Base-by-base conservation (phyloP, 1,140 invertebrate species). In the Potamilus streckersoni region DNA sequence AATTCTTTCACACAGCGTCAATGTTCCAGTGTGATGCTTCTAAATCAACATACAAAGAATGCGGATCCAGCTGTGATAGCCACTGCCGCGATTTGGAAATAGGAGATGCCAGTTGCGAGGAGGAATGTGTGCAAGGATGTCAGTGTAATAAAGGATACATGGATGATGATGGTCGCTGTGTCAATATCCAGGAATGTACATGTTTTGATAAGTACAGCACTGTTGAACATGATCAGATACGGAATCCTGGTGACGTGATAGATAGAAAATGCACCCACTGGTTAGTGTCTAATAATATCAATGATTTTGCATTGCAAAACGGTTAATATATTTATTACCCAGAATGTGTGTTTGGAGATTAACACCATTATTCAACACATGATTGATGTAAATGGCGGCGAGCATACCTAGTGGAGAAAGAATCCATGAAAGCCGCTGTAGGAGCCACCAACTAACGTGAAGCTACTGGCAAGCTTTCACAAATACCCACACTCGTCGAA, bases 101-200 rank as follows among this genome's bases (percentile, higher is more conserved):
- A 5, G n/a, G 62, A 4, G 67, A 72, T 38, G 49, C 14, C 12
- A 63, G 68, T 20, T 80, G 79, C 62, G 55, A 78, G 63, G 79
- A 80, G 64, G 79, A 80, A 69, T 80, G 79, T 60, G 64, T 80
- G 4, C 68, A 75, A 19, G 79, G 79, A 49, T 80, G 79, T 60
- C 60, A 63, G 62, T 80, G 79, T 65, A 76, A 71, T 31, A 59
- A 74, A 65, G 60, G 68, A 66, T 73, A 20, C 38, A 66, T 77
- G 66, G 74, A 80, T 56, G 70, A 80, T 59, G 69, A 73, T 65
- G 74, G 74, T 31, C 68, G 78, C 17, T 80, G 79, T 73, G 79
- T 80, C 14, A 57, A 58, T n/a, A n/a, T 65, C 17, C 57, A 17
- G 11, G 70, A 73, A 27, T 80, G 79, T 70, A 73, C 79, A 15